Evolutionary conservation across 2,113 vertebrate genomes (phyloP).

Genomic region (Motacilla alba): DNA sequence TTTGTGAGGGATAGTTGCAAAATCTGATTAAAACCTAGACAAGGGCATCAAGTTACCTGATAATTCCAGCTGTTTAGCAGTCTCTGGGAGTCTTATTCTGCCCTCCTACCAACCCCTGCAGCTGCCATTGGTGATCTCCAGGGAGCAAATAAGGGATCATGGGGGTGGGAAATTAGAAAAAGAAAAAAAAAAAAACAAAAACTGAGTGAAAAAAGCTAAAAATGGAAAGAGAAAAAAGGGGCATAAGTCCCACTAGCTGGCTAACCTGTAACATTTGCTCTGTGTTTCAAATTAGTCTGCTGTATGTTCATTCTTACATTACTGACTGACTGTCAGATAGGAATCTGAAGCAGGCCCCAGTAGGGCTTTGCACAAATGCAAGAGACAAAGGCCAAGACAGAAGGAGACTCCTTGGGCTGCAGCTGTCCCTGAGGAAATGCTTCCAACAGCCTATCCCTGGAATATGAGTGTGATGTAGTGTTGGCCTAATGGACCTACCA

Average conservation of each 20-base stretch:
- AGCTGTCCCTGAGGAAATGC: not conserved
- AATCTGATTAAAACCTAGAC: conserved; percentile 29
- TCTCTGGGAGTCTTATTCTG: not conserved
- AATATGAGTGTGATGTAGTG: not conserved
- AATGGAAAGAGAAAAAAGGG: accelerated
- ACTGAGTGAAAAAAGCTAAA: not conserved
- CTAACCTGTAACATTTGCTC: conserved; percentile 57
- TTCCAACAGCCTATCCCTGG: not conserved
- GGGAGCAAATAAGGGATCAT: not conserved
- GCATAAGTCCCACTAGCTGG: not conserved
- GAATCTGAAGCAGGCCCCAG: not conserved
- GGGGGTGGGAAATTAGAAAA: not conserved
- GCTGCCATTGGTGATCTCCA: not conserved
- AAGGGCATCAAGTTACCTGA: conserved; percentile 17
- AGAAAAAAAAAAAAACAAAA: too few relatives aligned
- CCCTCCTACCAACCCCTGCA: not conserved
- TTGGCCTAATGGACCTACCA: not conserved
- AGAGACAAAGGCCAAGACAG: conserved; percentile 26
- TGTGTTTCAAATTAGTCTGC: conserved; percentile 52
- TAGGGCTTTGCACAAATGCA: not conserved
- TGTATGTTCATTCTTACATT: conserved; percentile 4
- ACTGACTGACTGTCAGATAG: conserved; percentile 35
- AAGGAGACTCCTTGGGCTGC: conserved; percentile 16
- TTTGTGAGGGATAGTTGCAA: not conserved
- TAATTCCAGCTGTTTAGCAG: not conserved